phyloP scores from a whole-genome alignment of 2,888 invertebrate genomes.

The Stomorhina lunata region DNA sequence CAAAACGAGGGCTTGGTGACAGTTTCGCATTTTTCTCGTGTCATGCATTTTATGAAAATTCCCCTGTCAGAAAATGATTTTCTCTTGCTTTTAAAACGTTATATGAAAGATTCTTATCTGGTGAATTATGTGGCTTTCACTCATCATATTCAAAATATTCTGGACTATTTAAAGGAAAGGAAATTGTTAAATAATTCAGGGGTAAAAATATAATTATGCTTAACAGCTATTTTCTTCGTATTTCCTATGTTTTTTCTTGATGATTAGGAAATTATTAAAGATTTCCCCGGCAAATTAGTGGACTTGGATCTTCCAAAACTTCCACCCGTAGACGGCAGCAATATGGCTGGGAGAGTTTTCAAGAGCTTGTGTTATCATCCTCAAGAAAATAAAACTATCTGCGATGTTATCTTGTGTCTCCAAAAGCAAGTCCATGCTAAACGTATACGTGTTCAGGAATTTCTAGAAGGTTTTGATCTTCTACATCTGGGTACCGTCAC shows the following conservation, averaged over 20 bases:
- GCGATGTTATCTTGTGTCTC: conserved; percentile 79
- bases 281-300: conserved; percentile 84
- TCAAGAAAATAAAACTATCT: conserved; percentile 70
- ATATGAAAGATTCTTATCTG: conserved; percentile 88
- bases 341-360: conserved; percentile 62
- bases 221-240: neutral
- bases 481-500: conserved; percentile 86
- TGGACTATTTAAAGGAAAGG: conserved; percentile 82
- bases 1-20: conserved; percentile 89
- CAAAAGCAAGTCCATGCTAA: conserved; percentile 85
- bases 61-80: conserved; percentile 87
- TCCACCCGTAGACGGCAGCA: conserved; percentile 75
- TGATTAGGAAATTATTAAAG: conserved; percentile 80
- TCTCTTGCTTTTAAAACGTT: conserved; percentile 86
- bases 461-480: conserved; percentile 87
- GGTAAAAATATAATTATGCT: conserved; percentile 49
- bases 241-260: neutral
- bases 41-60: conserved; percentile 86
- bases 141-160: conserved; percentile 84
- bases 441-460: conserved; percentile 84
- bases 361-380: conserved; percentile 70
- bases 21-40: conserved; percentile 87
- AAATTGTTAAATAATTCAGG: conserved; percentile 79
- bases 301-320: conserved; percentile 86
- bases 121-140: conserved; percentile 89